A percentile compares a stretch with the other conserved stretches of the same genome.
These are phyloP conservation scores for Odontothrips loti DNA, from an alignment of 2,888 invertebrate species.

Conservation along the genomic window DNA sequence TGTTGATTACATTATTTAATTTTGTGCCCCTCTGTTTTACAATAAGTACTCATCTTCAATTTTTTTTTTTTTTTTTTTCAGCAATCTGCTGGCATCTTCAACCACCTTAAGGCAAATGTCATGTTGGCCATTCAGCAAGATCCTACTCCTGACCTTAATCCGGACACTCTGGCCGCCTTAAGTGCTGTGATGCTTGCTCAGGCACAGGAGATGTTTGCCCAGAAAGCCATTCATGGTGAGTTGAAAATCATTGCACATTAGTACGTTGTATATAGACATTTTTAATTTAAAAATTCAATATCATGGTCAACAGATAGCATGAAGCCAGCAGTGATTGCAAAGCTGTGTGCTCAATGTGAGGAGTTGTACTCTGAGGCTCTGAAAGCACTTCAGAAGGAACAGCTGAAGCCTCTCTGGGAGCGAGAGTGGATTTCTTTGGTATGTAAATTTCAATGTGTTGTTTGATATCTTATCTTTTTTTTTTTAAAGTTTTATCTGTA, in stretches of 20 bases:
- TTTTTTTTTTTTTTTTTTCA: conserved; percentile 45
- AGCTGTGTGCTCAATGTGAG: conserved; percentile 86
- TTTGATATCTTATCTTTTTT: too few relatives aligned
- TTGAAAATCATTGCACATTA: conserved; percentile 28
- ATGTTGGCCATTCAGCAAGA: conserved; percentile 85
- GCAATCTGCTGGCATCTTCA: conserved; percentile 87
- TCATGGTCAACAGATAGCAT: conserved; percentile 67
- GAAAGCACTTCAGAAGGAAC: conserved; percentile 80
- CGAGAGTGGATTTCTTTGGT: conserved; percentile 78
- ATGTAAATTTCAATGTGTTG: conserved; percentile 42
- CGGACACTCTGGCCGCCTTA: conserved; percentile 85
- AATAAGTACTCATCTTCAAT: conserved; percentile 18
- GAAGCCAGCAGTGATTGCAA: conserved; percentile 91
- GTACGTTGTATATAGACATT: not conserved
- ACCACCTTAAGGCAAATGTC: conserved; percentile 73
- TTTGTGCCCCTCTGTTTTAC: not conserved
- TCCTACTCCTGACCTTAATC: conserved; percentile 90
- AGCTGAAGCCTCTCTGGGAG: conserved; percentile 79
- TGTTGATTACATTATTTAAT: conserved; percentile 28
- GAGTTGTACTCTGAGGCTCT: conserved; percentile 90
- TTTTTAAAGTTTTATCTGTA: conserved; percentile 2
- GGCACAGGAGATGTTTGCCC: conserved; percentile 94
- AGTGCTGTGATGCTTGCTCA: conserved; percentile 92
- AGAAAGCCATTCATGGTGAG: conserved; percentile 82
- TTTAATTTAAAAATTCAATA: conserved; percentile 28